Evolutionary conservation across 2,113 vertebrate genomes (phyloP), one percentile per base, ranked within the genome.

Genomic region (Tetrax tetrax): DNA sequence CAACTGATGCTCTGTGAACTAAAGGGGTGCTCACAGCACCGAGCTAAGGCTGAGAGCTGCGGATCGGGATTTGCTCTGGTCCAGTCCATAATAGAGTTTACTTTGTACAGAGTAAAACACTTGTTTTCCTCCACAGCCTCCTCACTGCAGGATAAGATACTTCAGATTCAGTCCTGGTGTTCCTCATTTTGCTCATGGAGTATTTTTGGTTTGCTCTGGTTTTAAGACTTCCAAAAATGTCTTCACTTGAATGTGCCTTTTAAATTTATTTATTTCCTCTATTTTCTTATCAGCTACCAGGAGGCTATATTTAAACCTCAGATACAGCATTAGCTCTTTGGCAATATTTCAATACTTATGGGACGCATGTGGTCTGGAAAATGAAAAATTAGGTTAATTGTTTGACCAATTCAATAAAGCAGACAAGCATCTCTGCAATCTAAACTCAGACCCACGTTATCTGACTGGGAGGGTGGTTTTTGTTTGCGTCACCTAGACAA

Each of bases 221-320:
- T 94, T 77, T 83, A 83, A 77, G 33, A 33, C 18, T 74, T 81
- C 64, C 71, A 76, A 76, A 90, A 87, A 38, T 51, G 16, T 47
- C 25, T 87, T 89, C 25, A 37, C 27, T 87, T 47, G 25, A 21
- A 60, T 12, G 33, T 17, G 69, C 20, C 54, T 78, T 92, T 89
- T 47, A 41, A 59, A 87, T 61, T 43, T 63, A 88, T 69, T 82
- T 90, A 70, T 83, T 93, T 89, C 47, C 65, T 63, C 60, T 47
- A 9, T 74, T 81, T 90, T 78, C 47, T 63, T 90, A 75, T 47
- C 16, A 82, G 69, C 35, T 87, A 41, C 38, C 4, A 6, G 47
- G 27, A 84, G 20, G 48, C 53, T 91, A 29, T 82, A 72, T 76
- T 88, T 83, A 90, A 93, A 43, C 35, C 6, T 77, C 6, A 14